These are phyloP conservation scores for Euleptes europaea DNA, from an alignment of 2,113 vertebrate species.

Conservation along the genomic window DNA sequence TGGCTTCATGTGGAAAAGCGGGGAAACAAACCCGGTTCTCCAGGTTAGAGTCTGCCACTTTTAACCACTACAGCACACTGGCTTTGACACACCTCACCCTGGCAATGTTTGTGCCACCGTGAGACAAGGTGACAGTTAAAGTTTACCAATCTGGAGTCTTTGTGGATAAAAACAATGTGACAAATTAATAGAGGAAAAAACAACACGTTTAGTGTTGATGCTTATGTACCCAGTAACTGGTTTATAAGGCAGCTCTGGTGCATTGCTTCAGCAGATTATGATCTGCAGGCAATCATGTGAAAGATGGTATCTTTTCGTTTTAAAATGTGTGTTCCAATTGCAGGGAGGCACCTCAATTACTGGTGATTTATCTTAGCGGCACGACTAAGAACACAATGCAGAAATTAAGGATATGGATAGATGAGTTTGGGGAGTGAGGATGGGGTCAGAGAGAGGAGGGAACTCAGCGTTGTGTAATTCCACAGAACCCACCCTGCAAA, in stretches of 20 bases:
- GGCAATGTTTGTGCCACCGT: not conserved
- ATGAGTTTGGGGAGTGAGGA: too few species aligned
- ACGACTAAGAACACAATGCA: fast-evolving
- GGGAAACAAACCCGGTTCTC: too few species aligned
- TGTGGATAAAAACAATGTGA: slow-evolving; percentile 34
- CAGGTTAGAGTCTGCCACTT: too few species aligned
- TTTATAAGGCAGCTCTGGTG: slow-evolving; percentile 36
- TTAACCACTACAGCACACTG: too few species aligned
- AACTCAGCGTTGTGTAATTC: too few species aligned
- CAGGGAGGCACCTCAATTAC: not conserved
- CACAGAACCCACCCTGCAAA: too few species aligned
- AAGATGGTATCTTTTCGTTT: slow-evolving; percentile 40
- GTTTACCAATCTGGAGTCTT: slow-evolving; percentile 15
- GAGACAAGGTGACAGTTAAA: slow-evolving; percentile 12
- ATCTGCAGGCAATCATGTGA: slow-evolving; percentile 42
- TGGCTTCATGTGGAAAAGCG: too few species aligned
- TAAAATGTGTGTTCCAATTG: slow-evolving; percentile 26
- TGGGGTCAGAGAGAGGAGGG: not conserved
- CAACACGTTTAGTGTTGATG: slow-evolving; percentile 24
- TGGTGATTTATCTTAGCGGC: not conserved
- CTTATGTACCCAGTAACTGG: not conserved
- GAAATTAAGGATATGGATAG: not conserved
- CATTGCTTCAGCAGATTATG: slow-evolving; percentile 33
- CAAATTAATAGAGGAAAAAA: slow-evolving; percentile 35
- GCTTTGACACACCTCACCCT: not conserved